These are phyloP conservation scores for Agrotis puta DNA, from an alignment of 2,888 invertebrate genomes.

Conservation along the genomic window DNA sequence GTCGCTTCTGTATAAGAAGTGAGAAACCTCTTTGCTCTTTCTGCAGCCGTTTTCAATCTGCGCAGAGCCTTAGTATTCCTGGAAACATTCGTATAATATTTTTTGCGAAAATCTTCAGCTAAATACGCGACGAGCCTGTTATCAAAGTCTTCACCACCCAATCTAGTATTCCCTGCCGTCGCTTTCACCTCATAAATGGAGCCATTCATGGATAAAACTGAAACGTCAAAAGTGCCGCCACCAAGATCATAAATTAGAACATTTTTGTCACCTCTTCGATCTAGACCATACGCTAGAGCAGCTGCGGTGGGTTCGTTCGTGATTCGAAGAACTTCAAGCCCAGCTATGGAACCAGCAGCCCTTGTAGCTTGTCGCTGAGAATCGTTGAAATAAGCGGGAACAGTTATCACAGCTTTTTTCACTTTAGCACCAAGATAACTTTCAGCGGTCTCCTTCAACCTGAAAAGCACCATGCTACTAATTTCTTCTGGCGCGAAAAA, in stretches of 20 bases:
- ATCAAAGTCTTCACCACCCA: constrained; percentile 86
- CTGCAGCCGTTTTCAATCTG: constrained; percentile 78
- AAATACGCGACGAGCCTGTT: constrained; percentile 80
- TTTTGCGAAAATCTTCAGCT: constrained; percentile 79
- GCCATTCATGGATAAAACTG: constrained; percentile 75
- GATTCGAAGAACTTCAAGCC: constrained; percentile 79
- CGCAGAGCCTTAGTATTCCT: constrained; percentile 70
- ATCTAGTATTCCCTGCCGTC: constrained; percentile 76
- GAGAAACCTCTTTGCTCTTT: constrained; percentile 76
- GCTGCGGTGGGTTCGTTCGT: constrained; percentile 84
- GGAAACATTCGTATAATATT: constrained; percentile 71
- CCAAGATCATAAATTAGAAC: constrained; percentile 82
- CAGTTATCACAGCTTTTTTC: constrained; percentile 81
- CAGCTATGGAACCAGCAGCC: constrained; percentile 78
- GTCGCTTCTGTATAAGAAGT: constrained; percentile 75
- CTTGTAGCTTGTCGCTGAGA: constrained; percentile 81
- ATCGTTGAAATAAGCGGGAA: constrained; percentile 83
- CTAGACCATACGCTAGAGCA: constrained; percentile 80
- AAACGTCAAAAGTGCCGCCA: constrained; percentile 83
- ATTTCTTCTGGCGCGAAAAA: constrained; percentile 82
- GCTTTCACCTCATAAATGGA: constrained; percentile 79
- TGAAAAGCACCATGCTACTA: constrained; percentile 80
- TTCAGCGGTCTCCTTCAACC: constrained; percentile 81
- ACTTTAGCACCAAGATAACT: constrained; percentile 75
- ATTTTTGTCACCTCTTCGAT: constrained; percentile 71